Evolutionary conservation across 2,113 vertebrate genomes (phyloP), one percentile per base, ranked within the genome.

Genomic region (Promerops cafer): DNA sequence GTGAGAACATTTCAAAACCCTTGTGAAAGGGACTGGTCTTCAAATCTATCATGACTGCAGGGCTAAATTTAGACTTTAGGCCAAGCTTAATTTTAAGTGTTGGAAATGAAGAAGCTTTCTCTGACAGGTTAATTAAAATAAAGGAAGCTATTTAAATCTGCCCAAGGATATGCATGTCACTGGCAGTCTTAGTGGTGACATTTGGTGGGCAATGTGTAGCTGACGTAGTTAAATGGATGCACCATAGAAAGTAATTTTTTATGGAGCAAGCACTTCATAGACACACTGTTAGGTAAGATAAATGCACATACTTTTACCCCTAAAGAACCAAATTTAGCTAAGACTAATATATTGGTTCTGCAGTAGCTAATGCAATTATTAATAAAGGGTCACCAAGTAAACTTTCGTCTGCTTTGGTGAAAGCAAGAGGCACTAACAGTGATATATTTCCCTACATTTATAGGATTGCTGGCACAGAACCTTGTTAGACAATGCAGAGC

Each of bases 121-220:
- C 70, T 95, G 93, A 81, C 83, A 95, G 83, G 77, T 89, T 95
- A 94, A 94, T 97, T 95, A 94, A 94, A 95, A 92, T 68, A 95
- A 92, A 97, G 61, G 64, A 81, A 94, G 49, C 63, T 88, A 81
- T 96, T 94, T 91, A 89, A 96, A 89, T 71, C 69, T 92, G 87
- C 89, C 93, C 57, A 94, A 81, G 86, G 89, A 90, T 77, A 89
- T 37, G 21, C 27, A 56, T 37, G 35, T 56, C 89, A 92, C 44
- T 33, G 65, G 72, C 35, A 54, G 39, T 59, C 50, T 54, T 54
- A 66, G 64, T 59, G 56, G 68, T 1, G 10, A 89, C 59, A 53
- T 77, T 81, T 89, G 57, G 74, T 83, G 50, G 75, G 59, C 64
- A 89, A 22, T 5, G 28, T 68, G 31, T 35, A 90, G n/a, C 68